Evolutionary conservation across 2,113 vertebrate genomes (phyloP).

Genomic region (Elaphurus davidianus): DNA sequence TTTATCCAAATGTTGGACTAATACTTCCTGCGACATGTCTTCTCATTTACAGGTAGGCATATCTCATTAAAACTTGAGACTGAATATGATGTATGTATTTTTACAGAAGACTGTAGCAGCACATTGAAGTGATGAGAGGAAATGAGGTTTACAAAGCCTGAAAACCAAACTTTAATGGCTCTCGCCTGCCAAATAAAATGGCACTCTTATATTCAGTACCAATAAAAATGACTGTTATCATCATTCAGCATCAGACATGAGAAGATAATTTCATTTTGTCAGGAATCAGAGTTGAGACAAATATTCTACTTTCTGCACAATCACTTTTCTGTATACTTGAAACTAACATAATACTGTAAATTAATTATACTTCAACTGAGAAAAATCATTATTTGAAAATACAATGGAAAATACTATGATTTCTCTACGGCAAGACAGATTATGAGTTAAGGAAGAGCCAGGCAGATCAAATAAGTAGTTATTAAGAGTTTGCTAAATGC

Average conservation of each 20-base stretch:
- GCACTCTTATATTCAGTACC: not conserved
- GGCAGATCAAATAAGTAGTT: not conserved
- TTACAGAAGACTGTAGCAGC: not conserved
- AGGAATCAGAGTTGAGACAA: not conserved
- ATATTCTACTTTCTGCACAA: not conserved
- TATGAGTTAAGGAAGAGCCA: not conserved
- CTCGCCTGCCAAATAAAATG: not conserved
- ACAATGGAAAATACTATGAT: not conserved
- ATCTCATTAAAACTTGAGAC: conserved; percentile 58
- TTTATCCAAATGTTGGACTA: not conserved
- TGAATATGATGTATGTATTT: conserved; percentile 28
- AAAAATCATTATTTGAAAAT: not conserved
- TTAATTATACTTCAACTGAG: not conserved
- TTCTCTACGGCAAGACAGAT: not conserved
- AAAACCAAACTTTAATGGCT: not conserved
- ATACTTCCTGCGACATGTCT: conserved; percentile 27
- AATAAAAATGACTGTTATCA: not conserved
- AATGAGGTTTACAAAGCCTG: conserved; percentile 37
- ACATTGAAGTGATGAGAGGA: conserved; percentile 14
- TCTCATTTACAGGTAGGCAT: conserved; percentile 11
- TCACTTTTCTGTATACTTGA: not conserved
- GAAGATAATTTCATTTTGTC: not conserved
- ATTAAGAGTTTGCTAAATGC: not conserved
- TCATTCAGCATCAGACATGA: conserved; percentile 20
- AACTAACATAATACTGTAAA: not conserved